phyloP scores from a whole-genome alignment of 92 coral and sea anemone species.

The Parazoanthus darwini region DNA sequence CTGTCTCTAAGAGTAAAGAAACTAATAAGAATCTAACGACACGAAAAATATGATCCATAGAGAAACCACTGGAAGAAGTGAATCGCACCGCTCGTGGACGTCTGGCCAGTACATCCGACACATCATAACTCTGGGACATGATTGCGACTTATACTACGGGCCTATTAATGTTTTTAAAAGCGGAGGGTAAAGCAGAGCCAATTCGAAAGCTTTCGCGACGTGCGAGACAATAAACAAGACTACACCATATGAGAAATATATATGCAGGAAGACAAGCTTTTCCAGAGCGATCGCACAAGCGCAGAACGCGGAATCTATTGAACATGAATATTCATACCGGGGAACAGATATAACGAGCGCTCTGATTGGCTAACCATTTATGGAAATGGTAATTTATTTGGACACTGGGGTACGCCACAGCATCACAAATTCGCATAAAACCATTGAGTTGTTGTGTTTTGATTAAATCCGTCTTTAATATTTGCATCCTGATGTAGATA shows the following conservation, averaged over 20 bases:
- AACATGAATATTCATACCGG: constrained; percentile 12
- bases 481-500: too few species aligned
- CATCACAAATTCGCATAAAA: background rate
- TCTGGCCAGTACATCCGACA: constrained; percentile 3
- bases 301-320: background rate
- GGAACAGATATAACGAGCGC: constrained; percentile 6
- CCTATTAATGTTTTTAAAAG: background rate
- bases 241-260: background rate
- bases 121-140: constrained; percentile 25
- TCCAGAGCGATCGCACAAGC: constrained; percentile 1
- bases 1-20: background rate
- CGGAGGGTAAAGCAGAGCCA: background rate
- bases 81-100: constrained; percentile 31
- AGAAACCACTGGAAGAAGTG: background rate
- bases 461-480: too few species aligned
- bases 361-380: background rate
- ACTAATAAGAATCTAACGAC: background rate
- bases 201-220: background rate
- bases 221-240: constrained; percentile 31
- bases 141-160: background rate
- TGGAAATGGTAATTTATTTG: background rate
- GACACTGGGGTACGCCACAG: background rate
- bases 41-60: background rate
- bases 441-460: too few species aligned
- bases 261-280: background rate